Base-by-base conservation (phyloP, 2,113 vertebrate genomes). In the Paramormyrops kingsleyae region DNA sequence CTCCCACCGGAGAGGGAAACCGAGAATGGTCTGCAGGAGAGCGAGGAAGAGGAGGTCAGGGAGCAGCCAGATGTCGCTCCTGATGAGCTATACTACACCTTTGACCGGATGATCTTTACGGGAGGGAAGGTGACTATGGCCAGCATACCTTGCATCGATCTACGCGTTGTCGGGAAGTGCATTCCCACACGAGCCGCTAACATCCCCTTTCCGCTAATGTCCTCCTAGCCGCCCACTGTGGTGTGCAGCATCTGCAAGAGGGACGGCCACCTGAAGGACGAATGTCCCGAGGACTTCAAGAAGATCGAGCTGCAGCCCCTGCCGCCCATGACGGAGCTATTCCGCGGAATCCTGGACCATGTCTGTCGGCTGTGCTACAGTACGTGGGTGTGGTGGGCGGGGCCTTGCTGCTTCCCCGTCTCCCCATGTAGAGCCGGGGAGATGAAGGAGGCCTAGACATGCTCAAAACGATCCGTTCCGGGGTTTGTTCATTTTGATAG, bases 231-330 rank as follows among this genome's bases (percentile, higher is more conserved):
- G 90, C 99, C 99, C 80, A 99, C 98, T 0, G 99, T 99, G 66
- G 99, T 99, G 95, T 99, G 99, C 96, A 99, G 99, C 94, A 98
- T 99, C 96, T 99, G 99, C 96, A 99, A 99, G 93, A 95, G 98
- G 89, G 99, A 99, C 90, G 99, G 99, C 89, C 99, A 99, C 95
- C 97, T 98, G 93, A 99, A 98, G 95, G 98, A 98, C 31, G 98
- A 99, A 88, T 99, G 99, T 94, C 98, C 99, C 0, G 99, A 99
- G 91, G 99, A 99, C 96, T 99, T 99, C 92, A 99, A 99, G 96
- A 99, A 99, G 96, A 99, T 99, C 21, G 99, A 99, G 94, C 95
- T 99, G 92, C 97, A 97, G 90, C 96, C 97, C 90, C 96, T 99
- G 92, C 98, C 98, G 87, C 97, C 97, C 4, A 98, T 99, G 98